Conservation (phyloP, 2,797 vertebrate species). For the Arremon aurantiirostris region DNA sequence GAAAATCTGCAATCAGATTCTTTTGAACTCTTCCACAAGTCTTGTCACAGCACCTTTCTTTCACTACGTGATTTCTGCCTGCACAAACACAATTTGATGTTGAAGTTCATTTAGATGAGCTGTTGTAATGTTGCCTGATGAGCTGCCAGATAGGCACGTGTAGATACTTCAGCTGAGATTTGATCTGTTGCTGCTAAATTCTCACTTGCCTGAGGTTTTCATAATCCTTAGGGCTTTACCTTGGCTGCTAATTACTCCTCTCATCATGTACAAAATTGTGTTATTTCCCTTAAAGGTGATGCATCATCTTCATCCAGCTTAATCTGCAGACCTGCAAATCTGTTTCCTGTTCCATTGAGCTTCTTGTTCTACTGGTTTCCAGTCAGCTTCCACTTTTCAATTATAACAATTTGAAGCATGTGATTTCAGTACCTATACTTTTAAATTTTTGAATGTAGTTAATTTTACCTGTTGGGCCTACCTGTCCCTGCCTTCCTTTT, state of each 20-base stretch:
- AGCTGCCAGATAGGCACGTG: conserved; percentile 32
- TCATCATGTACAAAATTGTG: conserved; percentile 48
- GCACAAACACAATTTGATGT: conserved; percentile 29
- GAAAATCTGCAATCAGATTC: conserved; percentile 27
- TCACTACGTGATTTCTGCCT: background rate
- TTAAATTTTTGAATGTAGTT: conserved; percentile 30
- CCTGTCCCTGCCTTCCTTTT: background rate
- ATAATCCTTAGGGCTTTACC: conserved; percentile 22
- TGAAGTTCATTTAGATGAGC: conserved; percentile 26
- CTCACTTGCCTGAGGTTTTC: conserved; percentile 54
- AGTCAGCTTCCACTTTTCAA: conserved; percentile 37
- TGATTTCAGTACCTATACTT: conserved; percentile 29
- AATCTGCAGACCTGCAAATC: conserved; percentile 44
- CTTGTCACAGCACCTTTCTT: conserved; percentile 15
- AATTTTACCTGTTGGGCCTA: background rate
- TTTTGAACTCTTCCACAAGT: conserved; percentile 9
- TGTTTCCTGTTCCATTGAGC: conserved; percentile 25
- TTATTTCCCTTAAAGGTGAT: conserved; percentile 60
- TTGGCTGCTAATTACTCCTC: conserved; percentile 56
- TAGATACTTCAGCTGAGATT: conserved; percentile 8
- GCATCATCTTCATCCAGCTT: conserved; percentile 10
- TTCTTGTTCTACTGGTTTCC: conserved; percentile 43
- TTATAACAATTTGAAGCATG: conserved; percentile 5
- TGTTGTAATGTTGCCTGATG: conserved; percentile 18
- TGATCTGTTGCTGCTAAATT: conserved; percentile 45